Evolutionary conservation across 2,888 invertebrate genomes (phyloP).

Genomic region (Metallyticus violacea): DNA sequence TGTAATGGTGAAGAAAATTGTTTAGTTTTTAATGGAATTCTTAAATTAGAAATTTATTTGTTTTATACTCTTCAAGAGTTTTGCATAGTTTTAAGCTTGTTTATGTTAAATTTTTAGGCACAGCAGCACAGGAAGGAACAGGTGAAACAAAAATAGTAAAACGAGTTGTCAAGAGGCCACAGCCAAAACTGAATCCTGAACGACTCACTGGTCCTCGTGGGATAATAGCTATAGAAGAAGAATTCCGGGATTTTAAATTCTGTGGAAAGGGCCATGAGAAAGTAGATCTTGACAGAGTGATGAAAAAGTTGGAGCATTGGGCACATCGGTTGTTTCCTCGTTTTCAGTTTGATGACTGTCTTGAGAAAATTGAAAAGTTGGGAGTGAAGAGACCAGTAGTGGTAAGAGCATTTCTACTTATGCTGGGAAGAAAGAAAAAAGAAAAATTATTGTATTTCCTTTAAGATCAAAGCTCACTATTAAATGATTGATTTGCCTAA

Average conservation of each 20-base stretch:
- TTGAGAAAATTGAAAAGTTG: conserved; percentile 74
- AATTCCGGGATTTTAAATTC: conserved; percentile 79
- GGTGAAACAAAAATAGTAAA: conserved; percentile 42
- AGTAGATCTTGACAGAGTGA: conserved; percentile 73
- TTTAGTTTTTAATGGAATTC: too few species aligned
- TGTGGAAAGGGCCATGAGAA: conserved; percentile 80
- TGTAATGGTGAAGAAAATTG: too few species aligned
- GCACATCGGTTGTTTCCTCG: conserved; percentile 88
- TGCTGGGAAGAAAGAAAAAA: not conserved
- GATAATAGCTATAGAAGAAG: conserved; percentile 71
- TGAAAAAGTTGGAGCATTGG: conserved; percentile 90
- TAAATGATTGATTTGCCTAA: too few species aligned
- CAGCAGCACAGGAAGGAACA: conserved; percentile 36
- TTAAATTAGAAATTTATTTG: too few species aligned
- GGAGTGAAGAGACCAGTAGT: conserved; percentile 78
- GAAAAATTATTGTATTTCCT: too few species aligned
- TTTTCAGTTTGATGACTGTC: conserved; percentile 81
- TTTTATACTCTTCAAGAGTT: too few species aligned
- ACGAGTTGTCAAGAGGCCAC: conserved; percentile 60
- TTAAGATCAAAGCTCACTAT: not conserved
- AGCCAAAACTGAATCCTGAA: conserved; percentile 65
- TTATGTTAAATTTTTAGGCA: conserved; percentile 41
- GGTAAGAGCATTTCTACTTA: conserved; percentile 49
- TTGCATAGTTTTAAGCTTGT: too few species aligned
- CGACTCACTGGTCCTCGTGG: conserved; percentile 76